A percentile compares a stretch with the other conserved stretches of the same genome.
phyloP scores from a whole-genome alignment of 2,113 vertebrate species.

The Dicentrarchus labrax region DNA sequence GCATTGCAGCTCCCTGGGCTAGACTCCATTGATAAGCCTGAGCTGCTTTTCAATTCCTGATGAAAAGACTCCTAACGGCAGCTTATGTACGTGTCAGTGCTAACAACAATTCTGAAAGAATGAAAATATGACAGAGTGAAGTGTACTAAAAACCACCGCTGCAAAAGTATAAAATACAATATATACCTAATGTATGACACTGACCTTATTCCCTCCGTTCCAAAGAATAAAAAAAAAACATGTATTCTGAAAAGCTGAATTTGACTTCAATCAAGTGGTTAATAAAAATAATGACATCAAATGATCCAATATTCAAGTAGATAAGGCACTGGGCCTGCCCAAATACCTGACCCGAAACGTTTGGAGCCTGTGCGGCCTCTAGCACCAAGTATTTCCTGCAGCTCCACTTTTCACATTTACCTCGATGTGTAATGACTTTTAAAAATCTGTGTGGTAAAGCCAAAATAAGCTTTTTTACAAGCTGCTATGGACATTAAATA shows the following conservation, averaged over 20 bases:
- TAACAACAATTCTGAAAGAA: neutral
- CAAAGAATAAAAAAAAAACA: neutral
- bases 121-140: neutral
- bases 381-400: constrained; percentile 73
- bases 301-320: constrained; percentile 72
- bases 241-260: constrained; percentile 21
- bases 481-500: constrained; percentile 1
- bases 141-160: neutral
- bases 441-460: neutral
- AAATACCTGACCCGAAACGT: constrained; percentile 63
- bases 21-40: neutral
- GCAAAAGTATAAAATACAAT: neutral
- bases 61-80: neutral
- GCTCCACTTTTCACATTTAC: constrained; percentile 49
- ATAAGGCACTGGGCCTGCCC: constrained; percentile 70
- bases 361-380: constrained; percentile 44
- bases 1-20: neutral
- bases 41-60: constrained; percentile 21
- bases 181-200: neutral
- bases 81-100: neutral
- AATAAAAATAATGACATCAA: constrained; percentile 21
- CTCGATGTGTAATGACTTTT: neutral
- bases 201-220: neutral
- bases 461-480: neutral
- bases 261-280: constrained; percentile 12